Evolutionary conservation across 2,113 vertebrate genomes (phyloP).

Genomic region (Silurus glanis): DNA sequence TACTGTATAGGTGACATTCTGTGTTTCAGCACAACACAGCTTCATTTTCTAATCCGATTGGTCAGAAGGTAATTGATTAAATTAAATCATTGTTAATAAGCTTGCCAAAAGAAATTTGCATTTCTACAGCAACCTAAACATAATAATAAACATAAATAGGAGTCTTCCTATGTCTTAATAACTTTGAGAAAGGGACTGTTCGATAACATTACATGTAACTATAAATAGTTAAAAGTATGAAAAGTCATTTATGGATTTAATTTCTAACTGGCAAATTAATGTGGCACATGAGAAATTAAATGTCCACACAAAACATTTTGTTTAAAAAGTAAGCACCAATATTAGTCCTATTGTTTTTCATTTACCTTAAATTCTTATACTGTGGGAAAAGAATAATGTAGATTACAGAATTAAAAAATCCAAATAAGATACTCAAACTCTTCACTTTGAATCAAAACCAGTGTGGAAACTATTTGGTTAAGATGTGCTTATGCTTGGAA

Average conservation of each 20-base stretch:
- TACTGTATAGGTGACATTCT: not conserved
- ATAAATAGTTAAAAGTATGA: not conserved
- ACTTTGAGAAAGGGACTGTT: not conserved
- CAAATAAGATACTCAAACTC: no score
- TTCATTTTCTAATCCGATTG: slow-evolving; percentile 1
- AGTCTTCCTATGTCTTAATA: not conserved
- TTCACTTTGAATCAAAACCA: no score
- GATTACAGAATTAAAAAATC: no score
- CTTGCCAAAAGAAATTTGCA: not conserved
- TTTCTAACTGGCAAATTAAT: no score
- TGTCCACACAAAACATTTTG: not conserved
- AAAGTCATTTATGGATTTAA: no score
- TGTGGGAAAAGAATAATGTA: not conserved
- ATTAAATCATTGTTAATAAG: not conserved
- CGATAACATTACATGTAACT: not conserved
- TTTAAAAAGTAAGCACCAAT: not conserved
- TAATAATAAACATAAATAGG: not conserved
- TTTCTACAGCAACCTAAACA: not conserved
- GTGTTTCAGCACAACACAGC: not conserved
- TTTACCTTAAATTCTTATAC: not conserved
- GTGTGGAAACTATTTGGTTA: no score
- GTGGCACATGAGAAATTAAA: no score
- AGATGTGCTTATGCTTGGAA: no score
- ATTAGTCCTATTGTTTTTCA: not conserved
- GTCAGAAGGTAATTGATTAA: not conserved